Base-by-base conservation (phyloP, 2,888 invertebrate species). In the Himalopsyche kuldschensis region DNA sequence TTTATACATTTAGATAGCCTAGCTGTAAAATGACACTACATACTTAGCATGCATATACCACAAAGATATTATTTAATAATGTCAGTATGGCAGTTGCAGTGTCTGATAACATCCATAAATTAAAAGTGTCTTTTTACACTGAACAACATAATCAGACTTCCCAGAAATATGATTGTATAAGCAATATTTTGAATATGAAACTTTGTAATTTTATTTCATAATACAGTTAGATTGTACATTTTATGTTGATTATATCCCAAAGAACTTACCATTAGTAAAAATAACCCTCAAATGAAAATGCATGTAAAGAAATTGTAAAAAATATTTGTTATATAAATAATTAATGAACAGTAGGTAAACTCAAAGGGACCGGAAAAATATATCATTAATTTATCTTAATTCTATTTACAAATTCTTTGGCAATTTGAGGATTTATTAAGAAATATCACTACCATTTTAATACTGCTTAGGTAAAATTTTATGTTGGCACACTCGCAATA, bases 401-500 rank as follows among this genome's bases (percentile, higher is more conserved):
- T 76, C 69, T 78, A 77, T 82, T 48, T 79, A 81, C 81, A 75
- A 69, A 82, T 78, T 78, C 80, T 85, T 84, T 85, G 83, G 84
- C 81, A 81, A 77, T 79, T 79, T 75, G 76, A 32, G 55, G 79
- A 79, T 48, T 75, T 69, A 69, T 75, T 83, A 91, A 89, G 89
- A 88, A 89, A 90, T 88, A 89, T 89, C 89, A 84, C 81, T 83
- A 84, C 77, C 32, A 31, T 88, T 88, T 90, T 90, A 91, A 92
- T 92, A 92, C 91, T 92, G 92, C 91, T 90, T 90, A 90, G 92
- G 91, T 92, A 92, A 92, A 92, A 27, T 24, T 69, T 27, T 69
- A 92, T 83, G 55, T 87, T 92, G 91, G 92, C 92, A 92, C 91
- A 89, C 88, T 89, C 87, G 89, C 89, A 90, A 47, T 79, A 75